phyloP scores from a whole-genome alignment of 2,113 vertebrate genomes.

The Trogon surrucura region DNA sequence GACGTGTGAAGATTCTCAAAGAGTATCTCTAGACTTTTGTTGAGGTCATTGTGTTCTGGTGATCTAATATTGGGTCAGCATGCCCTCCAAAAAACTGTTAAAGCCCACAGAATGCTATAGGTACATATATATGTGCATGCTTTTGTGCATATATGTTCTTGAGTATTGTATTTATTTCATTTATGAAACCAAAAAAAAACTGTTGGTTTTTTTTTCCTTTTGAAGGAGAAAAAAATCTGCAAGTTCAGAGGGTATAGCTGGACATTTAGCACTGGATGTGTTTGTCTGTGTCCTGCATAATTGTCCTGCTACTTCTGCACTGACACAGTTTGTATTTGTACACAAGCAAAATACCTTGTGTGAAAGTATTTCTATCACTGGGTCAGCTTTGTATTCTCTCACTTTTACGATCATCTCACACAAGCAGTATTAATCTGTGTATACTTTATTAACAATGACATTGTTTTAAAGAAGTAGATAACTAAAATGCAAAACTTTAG shows the following conservation, averaged over 20 bases:
- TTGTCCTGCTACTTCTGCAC: not conserved
- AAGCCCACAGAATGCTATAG: not conserved
- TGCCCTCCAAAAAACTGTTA: not conserved
- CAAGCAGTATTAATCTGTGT: not conserved
- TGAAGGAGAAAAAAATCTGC: not conserved
- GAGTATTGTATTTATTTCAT: not conserved
- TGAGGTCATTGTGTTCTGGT: not conserved
- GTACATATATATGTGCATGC: rapidly evolving
- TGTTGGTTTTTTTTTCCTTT: not conserved
- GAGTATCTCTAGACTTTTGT: not conserved
- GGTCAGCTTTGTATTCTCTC: not conserved
- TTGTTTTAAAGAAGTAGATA: not conserved
- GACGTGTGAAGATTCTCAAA: not conserved
- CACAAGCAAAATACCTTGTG: not conserved
- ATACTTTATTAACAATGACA: not conserved
- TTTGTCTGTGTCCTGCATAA: not conserved
- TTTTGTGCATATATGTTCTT: not conserved
- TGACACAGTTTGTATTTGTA: not conserved
- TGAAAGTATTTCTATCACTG: not conserved
- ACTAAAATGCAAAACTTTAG: not conserved
- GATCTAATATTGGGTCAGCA: not conserved
- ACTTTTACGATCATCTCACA: not conserved
- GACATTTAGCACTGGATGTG: not conserved
- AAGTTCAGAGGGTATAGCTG: rapidly evolving
- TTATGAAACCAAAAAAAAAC: not conserved